These are phyloP conservation scores for Enoplosus armatus DNA, from an alignment of 2,797 vertebrate species.

Conservation along the genomic window DNA sequence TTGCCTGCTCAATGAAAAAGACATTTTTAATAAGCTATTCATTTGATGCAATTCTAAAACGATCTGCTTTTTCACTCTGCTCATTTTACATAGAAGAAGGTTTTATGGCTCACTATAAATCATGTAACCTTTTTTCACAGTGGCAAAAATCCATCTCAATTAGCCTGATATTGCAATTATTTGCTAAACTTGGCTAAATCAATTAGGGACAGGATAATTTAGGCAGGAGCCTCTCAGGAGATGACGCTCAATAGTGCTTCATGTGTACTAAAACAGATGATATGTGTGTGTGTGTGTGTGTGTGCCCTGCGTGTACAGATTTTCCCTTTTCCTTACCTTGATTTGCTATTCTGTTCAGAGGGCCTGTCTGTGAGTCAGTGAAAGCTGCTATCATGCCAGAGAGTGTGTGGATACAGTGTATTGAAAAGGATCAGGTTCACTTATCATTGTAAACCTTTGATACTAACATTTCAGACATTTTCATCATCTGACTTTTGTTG, in stretches of 20 bases:
- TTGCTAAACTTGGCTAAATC: constrained; percentile 70
- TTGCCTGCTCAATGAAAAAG: neutral
- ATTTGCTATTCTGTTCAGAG: constrained; percentile 44
- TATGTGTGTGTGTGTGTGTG: constrained; percentile 2
- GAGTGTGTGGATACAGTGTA: constrained; percentile 15
- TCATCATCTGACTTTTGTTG: constrained; percentile 9
- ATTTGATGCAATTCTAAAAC: constrained; percentile 27
- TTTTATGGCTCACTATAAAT: constrained; percentile 70
- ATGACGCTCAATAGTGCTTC: constrained; percentile 61
- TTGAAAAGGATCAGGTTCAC: constrained; percentile 25
- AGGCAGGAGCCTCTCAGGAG: constrained; percentile 41
- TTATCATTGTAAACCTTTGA: constrained; percentile 28
- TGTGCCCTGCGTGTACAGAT: neutral
- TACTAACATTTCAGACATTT: constrained; percentile 31
- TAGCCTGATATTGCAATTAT: constrained; percentile 72
- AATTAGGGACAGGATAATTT: constrained; percentile 61
- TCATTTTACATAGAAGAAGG: constrained; percentile 46
- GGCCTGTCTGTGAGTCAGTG: constrained; percentile 30
- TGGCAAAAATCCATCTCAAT: constrained; percentile 74
- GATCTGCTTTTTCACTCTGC: constrained; percentile 41
- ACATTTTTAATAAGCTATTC: constrained; percentile 1
- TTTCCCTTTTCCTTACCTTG: constrained; percentile 30
- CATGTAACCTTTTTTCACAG: constrained; percentile 50
- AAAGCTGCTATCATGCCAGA: constrained; percentile 38
- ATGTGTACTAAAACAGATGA: constrained; percentile 40